phyloP scores from a whole-genome alignment of 2,888 invertebrate species.

The Phalera bucephala region DNA sequence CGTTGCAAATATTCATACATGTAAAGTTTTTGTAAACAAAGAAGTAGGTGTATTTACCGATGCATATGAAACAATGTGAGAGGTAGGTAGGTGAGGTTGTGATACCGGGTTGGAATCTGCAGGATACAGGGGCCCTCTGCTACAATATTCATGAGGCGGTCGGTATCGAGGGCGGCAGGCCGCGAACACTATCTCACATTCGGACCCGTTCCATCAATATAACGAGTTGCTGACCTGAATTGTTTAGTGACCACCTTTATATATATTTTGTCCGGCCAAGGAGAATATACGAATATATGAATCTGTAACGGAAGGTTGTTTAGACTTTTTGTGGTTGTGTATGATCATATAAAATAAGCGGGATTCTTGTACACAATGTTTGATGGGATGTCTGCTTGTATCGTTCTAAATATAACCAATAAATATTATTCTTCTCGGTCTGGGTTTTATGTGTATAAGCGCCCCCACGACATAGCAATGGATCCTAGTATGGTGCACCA shows the following conservation, averaged over 20 bases:
- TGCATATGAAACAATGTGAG: constrained; percentile 43
- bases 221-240: constrained; percentile 65
- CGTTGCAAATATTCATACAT: constrained; percentile 32
- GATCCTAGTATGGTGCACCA: too few relatives aligned
- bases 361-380: too few relatives aligned
- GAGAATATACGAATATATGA: constrained; percentile 37
- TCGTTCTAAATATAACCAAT: too few relatives aligned
- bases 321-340: too few relatives aligned
- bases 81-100: constrained; percentile 45
- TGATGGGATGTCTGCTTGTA: too few relatives aligned
- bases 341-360: too few relatives aligned
- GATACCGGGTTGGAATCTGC: constrained; percentile 57
- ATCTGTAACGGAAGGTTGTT: too few relatives aligned
- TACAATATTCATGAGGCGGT: constrained; percentile 68
- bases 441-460: too few relatives aligned
- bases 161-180: constrained; percentile 20
- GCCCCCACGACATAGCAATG: too few relatives aligned
- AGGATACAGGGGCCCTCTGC: constrained; percentile 55
- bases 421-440: too few relatives aligned
- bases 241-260: constrained; percentile 59
- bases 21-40: constrained; percentile 38
- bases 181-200: constrained; percentile 59
- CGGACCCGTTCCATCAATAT: constrained; percentile 64
- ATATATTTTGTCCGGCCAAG: constrained; percentile 31
- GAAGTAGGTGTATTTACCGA: constrained; percentile 24